Evolutionary conservation across 2,888 invertebrate species (phyloP).

Genomic region (Euclidia mi): DNA sequence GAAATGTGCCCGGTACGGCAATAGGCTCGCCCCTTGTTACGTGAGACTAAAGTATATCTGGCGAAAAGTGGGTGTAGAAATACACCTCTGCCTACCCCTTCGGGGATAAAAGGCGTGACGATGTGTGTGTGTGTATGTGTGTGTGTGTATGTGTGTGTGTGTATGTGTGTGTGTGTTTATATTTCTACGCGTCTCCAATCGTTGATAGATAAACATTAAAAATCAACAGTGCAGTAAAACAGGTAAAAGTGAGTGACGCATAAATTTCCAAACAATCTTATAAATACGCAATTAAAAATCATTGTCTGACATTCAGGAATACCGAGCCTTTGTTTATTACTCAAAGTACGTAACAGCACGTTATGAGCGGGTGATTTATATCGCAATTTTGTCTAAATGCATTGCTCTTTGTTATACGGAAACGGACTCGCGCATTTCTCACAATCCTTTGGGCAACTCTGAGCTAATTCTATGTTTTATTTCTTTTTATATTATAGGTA

Average conservation of each 20-base stretch:
- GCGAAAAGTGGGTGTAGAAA: too few species aligned
- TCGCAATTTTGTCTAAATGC: neutral
- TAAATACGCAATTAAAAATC: conserved; percentile 12
- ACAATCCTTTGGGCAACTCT: neutral
- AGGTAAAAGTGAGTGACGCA: neutral
- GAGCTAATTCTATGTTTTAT: conserved; percentile 8
- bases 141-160: too few species aligned
- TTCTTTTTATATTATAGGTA: too few species aligned
- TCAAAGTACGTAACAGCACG: neutral
- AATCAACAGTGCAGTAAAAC: neutral
- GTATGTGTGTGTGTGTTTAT: too few species aligned
- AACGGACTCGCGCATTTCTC: conserved; percentile 1
- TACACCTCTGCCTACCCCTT: too few species aligned
- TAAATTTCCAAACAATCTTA: conserved; percentile 10
- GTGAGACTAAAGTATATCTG: too few species aligned
- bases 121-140: too few species aligned
- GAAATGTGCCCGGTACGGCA: too few species aligned
- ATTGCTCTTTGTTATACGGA: neutral
- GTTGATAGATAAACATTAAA: too few species aligned
- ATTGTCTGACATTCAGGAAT: conserved; percentile 16
- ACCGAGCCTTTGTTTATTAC: neutral
- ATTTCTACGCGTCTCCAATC: too few species aligned
- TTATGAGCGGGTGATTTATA: neutral
- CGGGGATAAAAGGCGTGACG: too few species aligned
- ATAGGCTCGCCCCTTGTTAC: too few species aligned